phyloP scores from a whole-genome alignment of 2,797 vertebrate species.

The Myotis pilosus region DNA sequence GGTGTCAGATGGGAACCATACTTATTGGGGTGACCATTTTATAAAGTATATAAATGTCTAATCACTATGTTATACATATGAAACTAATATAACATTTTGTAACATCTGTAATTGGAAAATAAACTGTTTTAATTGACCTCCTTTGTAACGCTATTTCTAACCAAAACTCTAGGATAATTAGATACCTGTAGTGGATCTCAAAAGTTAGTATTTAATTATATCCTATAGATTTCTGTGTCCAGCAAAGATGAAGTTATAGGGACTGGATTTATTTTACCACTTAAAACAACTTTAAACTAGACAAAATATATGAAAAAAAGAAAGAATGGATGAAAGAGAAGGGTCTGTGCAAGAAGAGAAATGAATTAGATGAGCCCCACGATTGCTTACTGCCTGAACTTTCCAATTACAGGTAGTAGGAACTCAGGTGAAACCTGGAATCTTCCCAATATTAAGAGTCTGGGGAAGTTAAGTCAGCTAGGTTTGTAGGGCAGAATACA shows the following conservation, averaged over 20 bases:
- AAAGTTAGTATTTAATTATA: slow-evolving; percentile 26
- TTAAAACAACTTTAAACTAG: slow-evolving; percentile 28
- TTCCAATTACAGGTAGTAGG: not conserved
- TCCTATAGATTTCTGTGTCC: not conserved
- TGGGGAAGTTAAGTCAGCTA: not conserved
- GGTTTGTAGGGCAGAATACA: not conserved
- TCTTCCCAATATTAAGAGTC: not conserved
- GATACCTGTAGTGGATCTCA: not conserved
- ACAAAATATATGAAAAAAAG: not conserved
- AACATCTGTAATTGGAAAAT: not conserved
- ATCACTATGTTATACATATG: not conserved
- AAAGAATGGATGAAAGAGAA: not conserved
- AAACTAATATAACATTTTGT: not conserved
- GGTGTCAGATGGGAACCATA: not conserved
- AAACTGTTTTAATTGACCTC: not conserved
- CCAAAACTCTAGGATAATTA: slow-evolving; percentile 18
- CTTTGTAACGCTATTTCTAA: slow-evolving; percentile 26
- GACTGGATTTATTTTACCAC: not conserved
- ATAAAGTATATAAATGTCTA: not conserved
- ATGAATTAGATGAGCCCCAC: not conserved
- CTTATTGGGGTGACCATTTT: not conserved
- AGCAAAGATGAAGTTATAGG: not conserved
- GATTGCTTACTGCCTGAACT: not conserved
- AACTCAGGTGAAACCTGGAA: not conserved
- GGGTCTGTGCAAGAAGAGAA: not conserved